Percentiles rank a stretch among this genome's conserved stretches.
phyloP scores from a whole-genome alignment of 2,888 invertebrate species.

The Spodoptera exigua region DNA sequence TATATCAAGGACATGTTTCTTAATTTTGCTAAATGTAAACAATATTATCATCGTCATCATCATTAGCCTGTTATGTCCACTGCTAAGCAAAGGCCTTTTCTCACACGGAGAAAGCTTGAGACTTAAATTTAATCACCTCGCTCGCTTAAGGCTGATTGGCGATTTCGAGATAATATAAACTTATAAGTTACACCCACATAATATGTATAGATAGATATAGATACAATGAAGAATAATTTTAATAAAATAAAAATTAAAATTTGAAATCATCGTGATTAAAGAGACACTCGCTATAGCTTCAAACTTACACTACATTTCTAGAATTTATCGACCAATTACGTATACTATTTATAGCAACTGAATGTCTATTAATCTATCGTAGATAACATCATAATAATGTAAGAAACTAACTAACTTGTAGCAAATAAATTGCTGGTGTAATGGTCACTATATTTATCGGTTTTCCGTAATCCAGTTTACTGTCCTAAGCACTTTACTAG shows the following conservation, averaged over 20 bases:
- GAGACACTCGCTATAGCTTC: conserved; percentile 1
- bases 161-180: too few relatives aligned
- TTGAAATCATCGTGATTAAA: not conserved
- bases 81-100: too few relatives aligned
- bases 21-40: too few relatives aligned
- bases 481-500: conserved; percentile 19
- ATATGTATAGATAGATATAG: too few relatives aligned
- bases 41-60: too few relatives aligned
- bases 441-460: conserved; percentile 33
- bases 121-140: too few relatives aligned
- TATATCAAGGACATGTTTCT: too few relatives aligned
- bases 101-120: too few relatives aligned
- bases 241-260: not conserved
- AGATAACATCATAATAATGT: conserved; percentile 36
- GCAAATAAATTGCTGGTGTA: conserved; percentile 28
- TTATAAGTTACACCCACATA: too few relatives aligned
- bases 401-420: conserved; percentile 31
- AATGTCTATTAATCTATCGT: conserved; percentile 39
- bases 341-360: conserved; percentile 43
- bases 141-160: too few relatives aligned
- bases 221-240: too few relatives aligned
- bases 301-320: conserved; percentile 12
- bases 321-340: conserved; percentile 52
- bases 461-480: conserved; percentile 27
- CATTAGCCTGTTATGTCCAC: too few relatives aligned